Evolutionary conservation across 2,113 vertebrate species (phyloP).

Genomic region (Apus apus): DNA sequence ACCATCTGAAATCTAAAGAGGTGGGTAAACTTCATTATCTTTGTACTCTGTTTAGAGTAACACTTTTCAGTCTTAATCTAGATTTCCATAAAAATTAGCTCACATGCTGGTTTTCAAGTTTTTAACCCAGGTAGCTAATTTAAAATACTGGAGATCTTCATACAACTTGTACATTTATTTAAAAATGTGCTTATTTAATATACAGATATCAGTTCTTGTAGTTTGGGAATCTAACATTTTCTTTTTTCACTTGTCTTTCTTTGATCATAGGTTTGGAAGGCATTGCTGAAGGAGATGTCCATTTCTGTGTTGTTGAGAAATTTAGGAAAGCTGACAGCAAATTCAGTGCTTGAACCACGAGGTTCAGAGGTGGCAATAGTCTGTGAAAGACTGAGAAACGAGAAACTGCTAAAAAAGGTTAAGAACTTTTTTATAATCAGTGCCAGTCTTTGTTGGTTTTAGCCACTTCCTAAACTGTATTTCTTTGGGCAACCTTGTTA

Average conservation of each 20-base stretch:
- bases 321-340: conserved; percentile 89
- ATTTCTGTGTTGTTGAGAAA: conserved; percentile 82
- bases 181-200: background rate
- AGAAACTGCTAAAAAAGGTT: conserved; percentile 87
- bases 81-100: background rate
- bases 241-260: background rate
- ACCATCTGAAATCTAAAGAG: conserved; percentile 90
- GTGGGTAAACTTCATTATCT: conserved; percentile 71
- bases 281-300: conserved; percentile 92
- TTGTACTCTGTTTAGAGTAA: background rate
- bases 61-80: background rate
- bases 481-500: background rate
- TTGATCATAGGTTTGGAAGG: conserved; percentile 84
- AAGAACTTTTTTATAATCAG: background rate
- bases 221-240: background rate
- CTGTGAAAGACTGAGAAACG: conserved; percentile 89
- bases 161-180: background rate
- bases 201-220: background rate
- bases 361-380: conserved; percentile 82
- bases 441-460: background rate
- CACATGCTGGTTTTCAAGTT: background rate
- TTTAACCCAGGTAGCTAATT: background rate
- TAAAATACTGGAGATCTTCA: background rate
- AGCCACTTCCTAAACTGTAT: background rate
- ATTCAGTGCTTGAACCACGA: conserved; percentile 84